These are phyloP conservation scores for Podabrus alpinus DNA, from an alignment of 2,888 invertebrate genomes.

Conservation along the genomic window DNA sequence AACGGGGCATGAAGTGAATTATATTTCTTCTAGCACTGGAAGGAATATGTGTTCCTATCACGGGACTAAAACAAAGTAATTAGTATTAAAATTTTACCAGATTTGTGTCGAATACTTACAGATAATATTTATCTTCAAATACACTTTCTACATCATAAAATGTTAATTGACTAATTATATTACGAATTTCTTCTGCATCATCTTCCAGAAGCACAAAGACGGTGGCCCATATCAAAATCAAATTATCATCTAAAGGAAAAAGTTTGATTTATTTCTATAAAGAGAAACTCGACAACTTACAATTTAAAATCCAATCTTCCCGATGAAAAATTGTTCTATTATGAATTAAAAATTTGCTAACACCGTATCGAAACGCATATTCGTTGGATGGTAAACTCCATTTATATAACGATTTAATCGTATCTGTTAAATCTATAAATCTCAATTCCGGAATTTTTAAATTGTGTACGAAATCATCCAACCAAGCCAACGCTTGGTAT, in stretches of 20 bases:
- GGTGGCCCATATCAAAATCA: constrained; percentile 52
- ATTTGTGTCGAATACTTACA: constrained; percentile 15
- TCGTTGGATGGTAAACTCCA: constrained; percentile 1
- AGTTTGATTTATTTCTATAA: neutral
- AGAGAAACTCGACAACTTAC: neutral
- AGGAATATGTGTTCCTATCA: constrained; percentile 8
- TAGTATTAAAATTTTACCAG: neutral
- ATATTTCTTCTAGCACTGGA: constrained; percentile 43
- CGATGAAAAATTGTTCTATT: constrained; percentile 44
- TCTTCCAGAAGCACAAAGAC: constrained; percentile 61
- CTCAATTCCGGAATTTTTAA: neutral
- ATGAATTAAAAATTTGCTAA: constrained; percentile 13
- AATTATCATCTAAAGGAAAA: constrained; percentile 9
- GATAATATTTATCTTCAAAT: neutral
- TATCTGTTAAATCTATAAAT: neutral
- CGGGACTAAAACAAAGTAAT: constrained; percentile 7
- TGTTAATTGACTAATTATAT: constrained; percentile 42
- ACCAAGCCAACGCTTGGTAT: neutral
- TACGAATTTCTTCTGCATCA: constrained; percentile 56
- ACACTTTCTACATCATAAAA: neutral
- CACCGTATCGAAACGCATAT: neutral
- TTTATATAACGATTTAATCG: neutral
- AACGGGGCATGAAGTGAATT: constrained; percentile 37
- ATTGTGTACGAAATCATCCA: neutral
- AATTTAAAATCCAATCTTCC: constrained; percentile 41